Conservation (phyloP, 37 sponge, comb jelly and placozoan genomes). For the Dysidea cf. avara region DNA sequence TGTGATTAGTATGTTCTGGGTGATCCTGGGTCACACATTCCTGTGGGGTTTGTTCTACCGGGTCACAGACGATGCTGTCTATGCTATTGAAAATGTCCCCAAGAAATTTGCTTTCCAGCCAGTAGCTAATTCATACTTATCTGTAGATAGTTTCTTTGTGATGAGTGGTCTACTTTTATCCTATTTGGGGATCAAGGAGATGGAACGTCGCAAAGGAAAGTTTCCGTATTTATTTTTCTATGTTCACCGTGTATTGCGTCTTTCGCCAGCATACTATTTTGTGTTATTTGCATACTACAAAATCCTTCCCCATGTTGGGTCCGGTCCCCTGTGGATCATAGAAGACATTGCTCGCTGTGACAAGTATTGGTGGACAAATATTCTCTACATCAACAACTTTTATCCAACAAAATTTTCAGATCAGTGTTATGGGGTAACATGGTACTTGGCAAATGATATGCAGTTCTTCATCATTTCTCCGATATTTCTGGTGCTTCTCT, state of each 20-base stretch:
- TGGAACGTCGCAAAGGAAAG: conserved; percentile 32
- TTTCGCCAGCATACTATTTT: conserved; percentile 54
- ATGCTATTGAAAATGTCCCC: conserved; percentile 1
- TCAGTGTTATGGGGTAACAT: conserved; percentile 56
- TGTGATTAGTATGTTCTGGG: conserved; percentile 81
- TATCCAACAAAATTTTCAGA: conserved; percentile 39
- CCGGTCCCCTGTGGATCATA: background rate
- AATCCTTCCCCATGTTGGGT: background rate
- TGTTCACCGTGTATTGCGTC: conserved; percentile 59
- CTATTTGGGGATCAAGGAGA: conserved; percentile 58
- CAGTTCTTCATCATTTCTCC: conserved; percentile 67
- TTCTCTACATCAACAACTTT: conserved; percentile 75
- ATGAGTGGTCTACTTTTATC: conserved; percentile 67
- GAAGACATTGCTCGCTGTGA: too few species aligned
- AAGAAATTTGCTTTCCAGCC: conserved; percentile 44
- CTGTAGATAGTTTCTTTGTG: conserved; percentile 77
- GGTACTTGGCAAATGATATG: conserved; percentile 72
- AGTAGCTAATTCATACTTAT: conserved; percentile 59
- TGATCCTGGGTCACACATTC: conserved; percentile 60
- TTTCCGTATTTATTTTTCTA: conserved; percentile 61
- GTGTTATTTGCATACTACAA: conserved; percentile 21
- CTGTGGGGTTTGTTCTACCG: conserved; percentile 3
- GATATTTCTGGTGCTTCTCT: conserved; percentile 40
- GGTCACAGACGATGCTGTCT: background rate
- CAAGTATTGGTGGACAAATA: too few species aligned